These are phyloP conservation scores for Noctua comes DNA, from an alignment of 2,888 invertebrate genomes.

Conservation along the genomic window DNA sequence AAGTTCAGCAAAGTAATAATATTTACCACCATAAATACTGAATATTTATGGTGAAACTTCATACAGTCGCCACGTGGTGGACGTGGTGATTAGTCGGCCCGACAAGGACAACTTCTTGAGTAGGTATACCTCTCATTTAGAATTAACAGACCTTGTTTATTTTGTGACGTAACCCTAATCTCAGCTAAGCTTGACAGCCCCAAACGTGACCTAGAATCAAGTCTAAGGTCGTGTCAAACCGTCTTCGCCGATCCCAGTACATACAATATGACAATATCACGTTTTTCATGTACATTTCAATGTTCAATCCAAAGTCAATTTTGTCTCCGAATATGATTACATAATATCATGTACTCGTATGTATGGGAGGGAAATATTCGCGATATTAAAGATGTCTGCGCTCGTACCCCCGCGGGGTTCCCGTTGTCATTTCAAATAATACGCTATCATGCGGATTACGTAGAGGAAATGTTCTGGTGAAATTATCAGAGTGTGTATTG, in stretches of 20 bases:
- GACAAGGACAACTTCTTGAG: no score
- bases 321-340: slow-evolving; percentile 44
- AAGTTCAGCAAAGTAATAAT: background rate
- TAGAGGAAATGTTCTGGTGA: slow-evolving; percentile 33
- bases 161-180: slow-evolving; percentile 5
- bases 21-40: no score
- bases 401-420: slow-evolving; percentile 32
- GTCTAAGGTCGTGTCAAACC: background rate
- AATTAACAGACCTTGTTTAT: background rate
- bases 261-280: slow-evolving; percentile 23
- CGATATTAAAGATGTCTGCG: slow-evolving; percentile 57
- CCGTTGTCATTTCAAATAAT: slow-evolving; percentile 58
- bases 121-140: slow-evolving; percentile 5
- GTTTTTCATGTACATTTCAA: slow-evolving; percentile 26
- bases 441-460: slow-evolving; percentile 34
- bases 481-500: slow-evolving; percentile 17
- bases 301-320: slow-evolving; percentile 40
- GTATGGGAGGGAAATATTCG: slow-evolving; percentile 40
- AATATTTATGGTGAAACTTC: background rate
- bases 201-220: slow-evolving; percentile 6
- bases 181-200: background rate
- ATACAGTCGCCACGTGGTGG: background rate
- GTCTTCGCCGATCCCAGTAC: background rate
- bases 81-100: background rate
- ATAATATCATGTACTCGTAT: slow-evolving; percentile 39